A percentile compares a stretch with the other conserved stretches of the same genome.
Conservation (phyloP, 2,113 vertebrate genomes). For the Australoheros scitulus region DNA sequence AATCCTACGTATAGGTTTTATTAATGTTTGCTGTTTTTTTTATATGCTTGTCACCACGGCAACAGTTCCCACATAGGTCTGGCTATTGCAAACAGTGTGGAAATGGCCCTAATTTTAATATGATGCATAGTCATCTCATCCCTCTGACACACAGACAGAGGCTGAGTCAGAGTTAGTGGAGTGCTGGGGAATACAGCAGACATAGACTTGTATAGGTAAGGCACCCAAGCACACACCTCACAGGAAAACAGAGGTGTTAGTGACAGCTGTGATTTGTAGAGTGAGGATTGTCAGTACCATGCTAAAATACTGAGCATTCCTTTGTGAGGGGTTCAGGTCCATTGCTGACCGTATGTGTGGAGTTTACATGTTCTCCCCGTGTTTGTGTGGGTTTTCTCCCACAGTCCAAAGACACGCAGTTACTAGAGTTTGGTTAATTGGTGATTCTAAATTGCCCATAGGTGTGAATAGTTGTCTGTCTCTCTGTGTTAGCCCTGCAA, state of each 20-base stretch:
- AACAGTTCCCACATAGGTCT: constrained; percentile 29
- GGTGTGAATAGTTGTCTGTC: too few species aligned
- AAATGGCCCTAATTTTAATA: constrained; percentile 52
- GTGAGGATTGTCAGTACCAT: background rate
- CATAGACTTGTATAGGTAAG: background rate
- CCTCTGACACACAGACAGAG: constrained; percentile 4
- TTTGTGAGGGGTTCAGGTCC: background rate
- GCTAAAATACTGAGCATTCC: background rate
- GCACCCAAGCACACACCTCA: background rate
- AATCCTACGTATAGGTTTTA: background rate
- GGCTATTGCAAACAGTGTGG: constrained; percentile 8
- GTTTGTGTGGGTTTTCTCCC: too few species aligned
- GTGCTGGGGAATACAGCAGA: background rate
- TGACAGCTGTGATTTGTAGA: constrained; percentile 8
- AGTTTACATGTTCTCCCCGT: too few species aligned
- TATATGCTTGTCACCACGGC: constrained; percentile 30
- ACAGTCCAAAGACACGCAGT: too few species aligned
- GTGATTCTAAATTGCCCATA: too few species aligned
- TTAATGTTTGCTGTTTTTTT: background rate
- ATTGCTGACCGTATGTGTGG: background rate
- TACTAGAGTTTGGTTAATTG: too few species aligned
- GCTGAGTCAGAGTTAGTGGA: constrained; percentile 20
- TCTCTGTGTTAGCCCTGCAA: too few species aligned
- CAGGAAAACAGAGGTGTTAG: constrained; percentile 13
- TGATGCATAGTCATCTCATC: constrained; percentile 54